phyloP scores from a whole-genome alignment of 1,140 invertebrate species.

The Nasonia giraulti region DNA sequence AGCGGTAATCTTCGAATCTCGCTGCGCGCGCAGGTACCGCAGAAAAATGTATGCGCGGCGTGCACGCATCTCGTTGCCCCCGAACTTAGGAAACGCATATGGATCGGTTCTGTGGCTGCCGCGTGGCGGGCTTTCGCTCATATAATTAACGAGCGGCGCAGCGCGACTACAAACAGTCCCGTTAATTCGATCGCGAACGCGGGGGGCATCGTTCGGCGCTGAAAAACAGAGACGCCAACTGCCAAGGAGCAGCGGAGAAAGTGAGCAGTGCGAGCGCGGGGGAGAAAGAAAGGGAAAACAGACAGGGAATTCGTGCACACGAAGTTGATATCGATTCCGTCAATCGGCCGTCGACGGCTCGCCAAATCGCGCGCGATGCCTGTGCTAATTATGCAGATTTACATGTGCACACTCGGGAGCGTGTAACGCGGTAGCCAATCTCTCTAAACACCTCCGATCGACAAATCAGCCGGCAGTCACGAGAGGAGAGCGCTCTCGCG shows the following conservation, averaged over 20 bases:
- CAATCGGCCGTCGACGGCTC: constrained; percentile 51
- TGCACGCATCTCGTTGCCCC: neutral
- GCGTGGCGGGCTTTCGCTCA: neutral
- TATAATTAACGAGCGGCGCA: neutral
- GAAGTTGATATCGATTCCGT: constrained; percentile 54
- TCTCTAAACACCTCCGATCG: neutral
- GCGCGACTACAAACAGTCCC: neutral
- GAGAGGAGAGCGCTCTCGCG: neutral
- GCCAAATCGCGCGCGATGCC: constrained; percentile 7
- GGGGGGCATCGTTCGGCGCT: neutral
- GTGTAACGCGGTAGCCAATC: neutral
- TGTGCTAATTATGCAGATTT: constrained; percentile 35
- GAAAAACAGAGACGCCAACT: neutral
- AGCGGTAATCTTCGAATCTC: constrained; percentile 22
- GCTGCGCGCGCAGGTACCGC: too few species aligned
- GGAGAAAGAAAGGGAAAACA: constrained; percentile 13
- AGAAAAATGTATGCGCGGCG: too few species aligned
- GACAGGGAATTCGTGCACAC: constrained; percentile 41
- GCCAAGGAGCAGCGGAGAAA: neutral
- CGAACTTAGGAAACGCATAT: neutral
- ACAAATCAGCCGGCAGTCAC: neutral
- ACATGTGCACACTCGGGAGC: neutral
- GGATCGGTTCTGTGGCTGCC: too few species aligned
- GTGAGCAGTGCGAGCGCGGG: neutral
- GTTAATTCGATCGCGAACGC: constrained; percentile 10